Evolutionary conservation across 1,140 invertebrate genomes (phyloP), one percentile per base, ranked within the genome.

Genomic region (Drosophila kikkawai): DNA sequence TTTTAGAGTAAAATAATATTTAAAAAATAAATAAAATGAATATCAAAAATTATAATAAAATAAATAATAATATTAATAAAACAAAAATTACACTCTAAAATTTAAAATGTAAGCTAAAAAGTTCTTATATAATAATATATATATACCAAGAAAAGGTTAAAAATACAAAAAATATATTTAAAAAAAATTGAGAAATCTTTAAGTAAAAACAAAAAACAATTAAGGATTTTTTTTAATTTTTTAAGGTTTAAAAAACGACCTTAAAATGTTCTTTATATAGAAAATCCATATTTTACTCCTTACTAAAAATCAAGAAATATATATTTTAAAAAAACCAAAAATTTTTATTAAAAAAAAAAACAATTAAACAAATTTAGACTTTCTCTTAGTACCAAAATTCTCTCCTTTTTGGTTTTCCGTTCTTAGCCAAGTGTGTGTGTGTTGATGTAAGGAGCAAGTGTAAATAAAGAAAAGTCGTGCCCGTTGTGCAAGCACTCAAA

Each of bases 391-490:
- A 36, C 11, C 36, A 11, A 51, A 36, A 17, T 53, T 44, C 37
- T 39, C 19, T 42, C 26, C 36, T 47, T 58, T 58, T 64, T 7
- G 26, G 29, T 22, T 56, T 60, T 32, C 60, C 26, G 66, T 39
- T 59, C 17, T 41, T 44, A 44, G 29, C 4, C 12, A 8, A 39
- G 19, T 36, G 48, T 58, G 79, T 67, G 60, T 47, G 58, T 68
- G 68, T 78, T 78, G 82, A 78, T 84, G 77, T 80, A 77, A 71
- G 79, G 53, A 57, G 64, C 74, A 81, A 85, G 74, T 85, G 82
- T 80, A 86, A 86, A 86, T 87, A 86, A 86, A 86, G 82, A 66
- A 75, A 67, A 69, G 53, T 75, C 76, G 67, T 68, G 75, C 75
- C 78, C 75, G 48, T 70, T 87, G 79, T 86, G 67, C 74, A 79